A percentile compares a stretch with the other conserved stretches of the same genome.
Evolutionary conservation across 2,888 invertebrate species (phyloP).

Genomic region (Cephus sareptanus): DNA sequence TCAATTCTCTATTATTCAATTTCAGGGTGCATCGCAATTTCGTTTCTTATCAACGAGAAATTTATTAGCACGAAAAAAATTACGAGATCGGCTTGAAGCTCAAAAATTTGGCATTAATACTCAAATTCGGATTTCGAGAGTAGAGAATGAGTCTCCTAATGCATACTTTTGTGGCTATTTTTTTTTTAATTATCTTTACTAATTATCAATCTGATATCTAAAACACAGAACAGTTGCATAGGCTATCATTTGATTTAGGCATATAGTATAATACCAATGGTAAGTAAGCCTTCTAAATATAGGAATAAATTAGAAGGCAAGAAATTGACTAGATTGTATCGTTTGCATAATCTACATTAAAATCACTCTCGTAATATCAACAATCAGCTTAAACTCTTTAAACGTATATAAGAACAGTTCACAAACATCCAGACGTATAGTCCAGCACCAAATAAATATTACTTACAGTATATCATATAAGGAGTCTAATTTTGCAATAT

Average conservation of each 20-base stretch:
- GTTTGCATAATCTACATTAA: neutral
- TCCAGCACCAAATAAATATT: neutral
- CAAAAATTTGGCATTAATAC: neutral
- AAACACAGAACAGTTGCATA: neutral
- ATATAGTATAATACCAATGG: neutral
- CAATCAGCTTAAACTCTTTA: neutral
- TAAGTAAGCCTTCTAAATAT: neutral
- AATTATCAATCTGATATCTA: neutral
- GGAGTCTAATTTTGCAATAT: neutral
- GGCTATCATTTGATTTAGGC: neutral
- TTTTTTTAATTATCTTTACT: neutral
- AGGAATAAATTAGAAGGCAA: neutral
- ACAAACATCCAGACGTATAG: neutral
- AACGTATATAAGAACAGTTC: neutral
- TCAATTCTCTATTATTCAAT: neutral
- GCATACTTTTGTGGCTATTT: neutral
- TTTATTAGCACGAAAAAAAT: neutral
- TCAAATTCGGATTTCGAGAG: neutral
- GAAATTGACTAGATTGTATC: neutral
- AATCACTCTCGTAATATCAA: neutral
- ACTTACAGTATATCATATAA: neutral
- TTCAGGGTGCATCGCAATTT: neutral
- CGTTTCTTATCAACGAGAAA: neutral
- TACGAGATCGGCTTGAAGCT: neutral
- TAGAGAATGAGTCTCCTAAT: neutral